These are phyloP conservation scores for Helogale parvula DNA, from an alignment of 2,113 vertebrate species.

Conservation along the genomic window DNA sequence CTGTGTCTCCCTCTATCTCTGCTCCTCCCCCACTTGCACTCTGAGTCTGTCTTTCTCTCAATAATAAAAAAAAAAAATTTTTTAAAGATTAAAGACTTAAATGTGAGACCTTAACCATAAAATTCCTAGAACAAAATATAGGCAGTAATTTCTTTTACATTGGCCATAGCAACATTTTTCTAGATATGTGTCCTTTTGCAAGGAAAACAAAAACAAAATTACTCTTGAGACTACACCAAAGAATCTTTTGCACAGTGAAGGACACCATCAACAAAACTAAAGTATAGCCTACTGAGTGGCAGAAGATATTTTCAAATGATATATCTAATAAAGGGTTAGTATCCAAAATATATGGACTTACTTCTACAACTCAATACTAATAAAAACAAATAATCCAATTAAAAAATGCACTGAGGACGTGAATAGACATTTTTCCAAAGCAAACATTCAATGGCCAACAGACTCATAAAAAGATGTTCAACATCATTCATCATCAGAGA, in stretches of 20 bases:
- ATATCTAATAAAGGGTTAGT: not conserved
- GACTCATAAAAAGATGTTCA: not conserved
- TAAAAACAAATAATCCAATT: not conserved
- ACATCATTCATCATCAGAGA: not conserved
- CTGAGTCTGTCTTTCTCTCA: no score
- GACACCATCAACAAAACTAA: not conserved
- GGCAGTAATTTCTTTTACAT: not conserved
- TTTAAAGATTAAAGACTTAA: not conserved
- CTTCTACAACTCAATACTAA: not conserved
- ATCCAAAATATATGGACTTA: not conserved
- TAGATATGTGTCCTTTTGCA: not conserved
- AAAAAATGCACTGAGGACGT: not conserved
- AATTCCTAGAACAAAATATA: not conserved
- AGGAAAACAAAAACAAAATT: not conserved
- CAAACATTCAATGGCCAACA: not conserved
- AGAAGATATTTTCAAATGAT: not conserved
- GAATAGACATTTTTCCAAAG: not conserved
- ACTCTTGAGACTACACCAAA: not conserved
- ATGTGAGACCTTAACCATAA: not conserved
- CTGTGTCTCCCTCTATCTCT: no score
- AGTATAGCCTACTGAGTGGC: not conserved
- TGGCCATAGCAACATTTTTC: not conserved
- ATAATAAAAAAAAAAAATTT: no score
- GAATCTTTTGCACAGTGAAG: not conserved
- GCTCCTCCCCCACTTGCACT: no score